phyloP scores from a whole-genome alignment of 2,888 invertebrate species.

The Thymelicus sylvestris region DNA sequence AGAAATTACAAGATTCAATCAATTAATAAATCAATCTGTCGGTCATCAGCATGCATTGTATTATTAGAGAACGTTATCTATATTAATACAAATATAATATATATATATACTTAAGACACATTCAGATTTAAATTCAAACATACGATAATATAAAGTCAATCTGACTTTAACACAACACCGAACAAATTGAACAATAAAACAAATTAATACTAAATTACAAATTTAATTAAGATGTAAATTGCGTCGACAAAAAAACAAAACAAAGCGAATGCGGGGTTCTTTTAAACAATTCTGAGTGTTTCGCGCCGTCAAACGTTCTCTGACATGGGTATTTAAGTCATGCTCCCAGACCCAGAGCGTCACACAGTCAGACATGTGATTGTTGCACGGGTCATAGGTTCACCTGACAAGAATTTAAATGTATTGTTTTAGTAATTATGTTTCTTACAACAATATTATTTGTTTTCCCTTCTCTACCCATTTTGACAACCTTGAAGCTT shows the following conservation, averaged over 20 bases:
- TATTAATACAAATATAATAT: too few species aligned
- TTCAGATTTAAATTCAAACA: not conserved
- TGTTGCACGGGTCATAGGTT: conserved; percentile 42
- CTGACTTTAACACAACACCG: not conserved
- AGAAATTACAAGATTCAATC: too few species aligned
- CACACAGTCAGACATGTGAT: conserved; percentile 16
- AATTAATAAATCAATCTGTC: too few species aligned
- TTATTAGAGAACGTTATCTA: too few species aligned
- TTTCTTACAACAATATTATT: not conserved
- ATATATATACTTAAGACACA: too few species aligned
- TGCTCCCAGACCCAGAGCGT: conserved; percentile 38
- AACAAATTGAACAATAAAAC: not conserved
- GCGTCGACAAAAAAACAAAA: not conserved
- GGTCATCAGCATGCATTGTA: too few species aligned
- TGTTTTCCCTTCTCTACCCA: too few species aligned
- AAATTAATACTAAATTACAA: not conserved
- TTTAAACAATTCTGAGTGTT: conserved; percentile 54
- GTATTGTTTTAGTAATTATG: conserved; percentile 23
- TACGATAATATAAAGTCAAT: not conserved
- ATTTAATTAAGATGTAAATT: conserved; percentile 10
- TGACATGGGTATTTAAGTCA: conserved; percentile 48
- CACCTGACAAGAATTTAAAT: conserved; percentile 20
- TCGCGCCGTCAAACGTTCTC: conserved; percentile 44
- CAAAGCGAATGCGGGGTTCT: conserved; percentile 47
- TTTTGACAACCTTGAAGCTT: not conserved